Evolutionary conservation across 2,797 vertebrate genomes (phyloP), one percentile per base, ranked within the genome.

Genomic region (Muscicapa striata): DNA sequence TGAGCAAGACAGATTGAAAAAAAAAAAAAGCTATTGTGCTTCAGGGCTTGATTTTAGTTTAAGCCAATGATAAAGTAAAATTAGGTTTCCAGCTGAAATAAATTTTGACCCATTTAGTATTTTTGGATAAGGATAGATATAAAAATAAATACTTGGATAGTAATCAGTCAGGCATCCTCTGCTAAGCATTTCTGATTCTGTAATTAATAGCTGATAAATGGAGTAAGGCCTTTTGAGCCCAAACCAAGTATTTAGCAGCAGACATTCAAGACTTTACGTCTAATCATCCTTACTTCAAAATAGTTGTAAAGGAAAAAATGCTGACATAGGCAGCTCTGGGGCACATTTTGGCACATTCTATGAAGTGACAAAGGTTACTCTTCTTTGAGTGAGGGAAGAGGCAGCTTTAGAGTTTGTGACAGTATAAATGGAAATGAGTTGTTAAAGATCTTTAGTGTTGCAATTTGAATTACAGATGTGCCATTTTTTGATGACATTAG

Each of bases 21-120:
- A 40, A 57, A 80, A 80, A 70, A 72, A 54, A 2, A 57, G 52
- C 76, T 61, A 0, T 79, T 84, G 49, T 85, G 72, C 89, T 94
- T 95, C 79, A 89, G 90, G 92, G 89, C 79, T 93, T 86, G 78
- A 75, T 91, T 94, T 68, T 84, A 84, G 51, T 90, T 95, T 72
- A 86, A 78, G 68, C 82, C 72, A 85, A 24, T 78, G 30, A 59
- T 91, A 29, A 89, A 95, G n/a, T 87, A 85, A 92, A 95, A 87
- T 72, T 74, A 55, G 8, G 0, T 78, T 95, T 93, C 58, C 73
- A 89, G 43, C 79, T 89, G 82, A 85, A 93, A 55, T 85, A 78
- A 82, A 77, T 94, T 93, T 75, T 89, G 87, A 93, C 87, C 93
- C 62, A 81, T 78, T 80, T 94, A 72, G 40, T 93, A 67, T 91